Base-by-base conservation (phyloP, 2,797 vertebrate genomes). In the Melanotaenia nigrans region DNA sequence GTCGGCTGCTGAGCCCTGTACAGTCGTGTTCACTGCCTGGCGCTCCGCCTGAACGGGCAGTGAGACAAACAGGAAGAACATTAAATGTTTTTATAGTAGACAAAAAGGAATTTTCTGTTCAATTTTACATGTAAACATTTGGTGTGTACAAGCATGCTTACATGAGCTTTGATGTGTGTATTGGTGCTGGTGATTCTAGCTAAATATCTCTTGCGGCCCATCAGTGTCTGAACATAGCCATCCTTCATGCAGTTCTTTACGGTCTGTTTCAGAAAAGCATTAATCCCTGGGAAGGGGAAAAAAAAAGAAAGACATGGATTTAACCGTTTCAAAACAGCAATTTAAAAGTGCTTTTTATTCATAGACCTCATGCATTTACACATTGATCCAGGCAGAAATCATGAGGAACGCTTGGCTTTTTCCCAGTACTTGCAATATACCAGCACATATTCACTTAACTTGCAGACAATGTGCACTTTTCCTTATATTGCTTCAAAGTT, bases 1-100 rank as follows among this genome's bases (percentile, higher is more conserved):
- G 88, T 99, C 98, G 3, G 98, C 97, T 0, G 97, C 98, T 11
- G 98, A 99, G 40, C 97, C 98, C 90, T 99, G 97, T 10, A 99
- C 96, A 0, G 95, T 95, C 3, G 97, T 97, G 86, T 99, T 99
- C 76, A 99, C 96, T 1, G 98, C 97, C 90, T 99, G 98, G 4
- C 97, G 95, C 85, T 99, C 97, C 11, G 98, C 97, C 98, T 99
- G 81, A 66, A 64, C 32, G 63, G 49, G 45, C 73, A 2, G 30
- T 45, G 12, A 45, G 0, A 47, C 3, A 30, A 0, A 33, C 10
- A 12, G 1, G 55, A 11, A 35, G 10, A 13, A 10, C 0, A 16
- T 51, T 10, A 28, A 4, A 24, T 6, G 4, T 33, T 7, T 7
- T 59, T 20, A 10, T 38, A 53, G 53, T n/a, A 22, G 7, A 64